Base-by-base conservation (phyloP, 2,797 vertebrate genomes). In the Triplophysa yarkandensis region DNA sequence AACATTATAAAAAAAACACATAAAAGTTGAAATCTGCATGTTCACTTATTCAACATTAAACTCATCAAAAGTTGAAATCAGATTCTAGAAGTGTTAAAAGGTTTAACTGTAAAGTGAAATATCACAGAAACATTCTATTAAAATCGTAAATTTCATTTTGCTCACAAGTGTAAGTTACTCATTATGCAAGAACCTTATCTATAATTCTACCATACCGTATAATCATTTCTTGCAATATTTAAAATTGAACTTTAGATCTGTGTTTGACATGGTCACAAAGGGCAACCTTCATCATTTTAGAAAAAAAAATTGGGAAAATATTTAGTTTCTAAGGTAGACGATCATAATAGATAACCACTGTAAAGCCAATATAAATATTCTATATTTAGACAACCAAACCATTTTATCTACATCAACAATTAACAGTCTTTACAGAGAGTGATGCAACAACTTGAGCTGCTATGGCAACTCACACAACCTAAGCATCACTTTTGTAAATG, bases 261-360 rank as follows among this genome's bases (percentile, higher is more conserved):
- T 61, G 58, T 52, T 62, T 62, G 43, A 62, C 44, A 62, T 13
- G 36, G 44, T 62, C 21, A 19, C 21, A 52, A 30, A 50, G 21
- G 25, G 1, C 48, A 30, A 44, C 44, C 41, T 62, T 71, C 57
- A 62, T 52, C 27, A 50, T 62, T 61, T 16, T 61, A 50, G 2
- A 19, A 39, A 48, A 71, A 52, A 11, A 21, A 27, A 62, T 10
- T 16, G 21, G 25, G 14, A 30, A 57, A 57, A 1, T 6, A 71
- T 28, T 50, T 46, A 16, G 27, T 62, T 28, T 62, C 16, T 50
- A 30, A 17, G 11, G 5, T 32, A n/a, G n/a, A n/a, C n/a, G n/a
- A n/a, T n/a, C n/a, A n/a, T n/a, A n/a, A n/a, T n/a, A n/a, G n/a
- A n/a, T n/a, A n/a, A n/a, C n/a, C n/a, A n/a, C n/a, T n/a, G n/a